Evolutionary conservation across 2,113 vertebrate species (phyloP).

Genomic region (Melanotaenia duboulayi): DNA sequence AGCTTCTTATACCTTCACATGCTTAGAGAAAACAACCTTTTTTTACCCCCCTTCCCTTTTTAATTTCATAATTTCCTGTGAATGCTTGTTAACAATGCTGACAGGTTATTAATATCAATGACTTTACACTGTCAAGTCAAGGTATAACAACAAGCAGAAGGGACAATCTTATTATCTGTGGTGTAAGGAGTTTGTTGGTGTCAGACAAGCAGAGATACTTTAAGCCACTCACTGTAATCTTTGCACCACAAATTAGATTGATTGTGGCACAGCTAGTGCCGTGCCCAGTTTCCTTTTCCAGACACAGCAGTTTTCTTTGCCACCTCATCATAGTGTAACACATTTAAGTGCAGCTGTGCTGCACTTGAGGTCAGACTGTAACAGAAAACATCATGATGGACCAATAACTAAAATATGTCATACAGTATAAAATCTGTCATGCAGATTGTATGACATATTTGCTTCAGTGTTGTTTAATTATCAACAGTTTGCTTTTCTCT

Average conservation of each 20-base stretch:
- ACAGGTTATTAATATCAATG: constrained; percentile 33
- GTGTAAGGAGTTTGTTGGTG: too few relatives aligned
- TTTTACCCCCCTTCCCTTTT: constrained; percentile 17
- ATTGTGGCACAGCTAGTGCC: constrained; percentile 53
- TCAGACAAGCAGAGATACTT: too few relatives aligned
- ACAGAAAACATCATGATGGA: constrained; percentile 10
- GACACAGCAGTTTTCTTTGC: too few relatives aligned
- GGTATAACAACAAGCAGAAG: not conserved
- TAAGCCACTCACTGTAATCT: constrained; percentile 11
- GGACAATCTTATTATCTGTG: too few relatives aligned
- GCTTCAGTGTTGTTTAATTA: not conserved
- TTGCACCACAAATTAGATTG: constrained; percentile 43
- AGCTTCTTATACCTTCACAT: constrained; percentile 34
- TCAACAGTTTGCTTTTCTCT: constrained; percentile 7
- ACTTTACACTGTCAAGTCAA: constrained; percentile 7
- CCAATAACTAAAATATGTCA: constrained; percentile 5
- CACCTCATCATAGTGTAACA: too few relatives aligned
- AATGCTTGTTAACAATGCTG: constrained; percentile 2
- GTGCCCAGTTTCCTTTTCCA: constrained; percentile 1
- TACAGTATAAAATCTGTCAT: not conserved
- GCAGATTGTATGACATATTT: not conserved
- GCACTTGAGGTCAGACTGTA: not conserved
- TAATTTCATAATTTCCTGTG: constrained; percentile 12
- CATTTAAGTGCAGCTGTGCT: too few relatives aligned
- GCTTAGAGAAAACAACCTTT: constrained; percentile 18